Percentiles rank a stretch among this genome's conserved stretches.
These are phyloP conservation scores for Dysmachus trigonus DNA, from an alignment of 2,888 invertebrate genomes.

Conservation along the genomic window DNA sequence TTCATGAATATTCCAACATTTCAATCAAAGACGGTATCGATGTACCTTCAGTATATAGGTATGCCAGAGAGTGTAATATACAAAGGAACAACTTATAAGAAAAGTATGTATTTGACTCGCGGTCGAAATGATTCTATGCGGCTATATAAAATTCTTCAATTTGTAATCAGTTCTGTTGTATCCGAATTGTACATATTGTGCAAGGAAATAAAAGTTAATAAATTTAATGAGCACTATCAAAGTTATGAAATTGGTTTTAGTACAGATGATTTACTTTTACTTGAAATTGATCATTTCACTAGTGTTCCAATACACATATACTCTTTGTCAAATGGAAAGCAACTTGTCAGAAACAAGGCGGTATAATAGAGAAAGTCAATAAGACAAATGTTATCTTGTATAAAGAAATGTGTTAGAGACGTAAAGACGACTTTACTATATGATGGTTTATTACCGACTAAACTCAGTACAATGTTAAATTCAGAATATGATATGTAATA, in stretches of 20 bases:
- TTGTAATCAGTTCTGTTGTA: not conserved
- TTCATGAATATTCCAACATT: not conserved
- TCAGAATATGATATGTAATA: no score
- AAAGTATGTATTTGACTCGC: not conserved
- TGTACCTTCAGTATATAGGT: not conserved
- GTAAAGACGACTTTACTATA: no score
- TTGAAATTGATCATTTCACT: not conserved
- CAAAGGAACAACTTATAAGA: not conserved
- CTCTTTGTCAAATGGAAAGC: constrained; percentile 11
- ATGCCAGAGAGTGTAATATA: not conserved
- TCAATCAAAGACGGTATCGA: not conserved
- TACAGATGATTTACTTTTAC: not conserved
- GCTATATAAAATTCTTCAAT: constrained; percentile 25
- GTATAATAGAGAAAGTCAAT: not conserved
- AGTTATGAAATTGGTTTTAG: constrained; percentile 10
- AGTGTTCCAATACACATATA: constrained; percentile 27
- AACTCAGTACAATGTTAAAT: no score
- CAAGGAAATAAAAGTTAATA: not conserved
- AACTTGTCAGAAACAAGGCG: constrained; percentile 10
- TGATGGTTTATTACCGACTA: no score
- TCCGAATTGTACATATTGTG: constrained; percentile 7
- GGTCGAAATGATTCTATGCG: not conserved
- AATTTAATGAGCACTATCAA: constrained; percentile 32
- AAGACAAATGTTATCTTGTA: no score
- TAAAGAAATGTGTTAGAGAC: no score